Conservation (phyloP, 1,140 invertebrate species). For the Papilio polytes region DNA sequence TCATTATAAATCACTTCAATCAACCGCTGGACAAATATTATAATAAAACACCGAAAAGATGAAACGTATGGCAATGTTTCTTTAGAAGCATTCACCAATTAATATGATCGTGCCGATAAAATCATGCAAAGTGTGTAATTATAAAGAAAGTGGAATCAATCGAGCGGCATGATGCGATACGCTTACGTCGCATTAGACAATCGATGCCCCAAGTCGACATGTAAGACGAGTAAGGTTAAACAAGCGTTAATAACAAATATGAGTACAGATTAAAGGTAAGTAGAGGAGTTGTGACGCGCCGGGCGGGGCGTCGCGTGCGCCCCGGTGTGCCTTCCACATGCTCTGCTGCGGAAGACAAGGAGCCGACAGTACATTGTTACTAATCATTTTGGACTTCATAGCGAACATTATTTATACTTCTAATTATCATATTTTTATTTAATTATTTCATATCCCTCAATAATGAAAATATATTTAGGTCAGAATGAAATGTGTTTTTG, state of each 20-base stretch:
- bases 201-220: conserved; percentile 17
- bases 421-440: neutral
- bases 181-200: conserved; percentile 31
- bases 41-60: too few relatives aligned
- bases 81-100: too few relatives aligned
- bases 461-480: too few relatives aligned
- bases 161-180: neutral
- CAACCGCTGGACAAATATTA: too few relatives aligned
- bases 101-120: neutral
- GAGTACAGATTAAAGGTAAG: conserved; percentile 72
- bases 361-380: conserved; percentile 34
- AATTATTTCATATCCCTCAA: too few relatives aligned
- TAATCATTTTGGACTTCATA: neutral
- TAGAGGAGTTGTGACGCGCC: conserved; percentile 53
- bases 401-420: neutral
- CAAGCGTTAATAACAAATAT: conserved; percentile 71
- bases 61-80: too few relatives aligned
- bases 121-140: conserved; percentile 10
- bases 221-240: conserved; percentile 47
- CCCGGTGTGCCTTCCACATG: conserved; percentile 56
- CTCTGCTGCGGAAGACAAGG: conserved; percentile 52
- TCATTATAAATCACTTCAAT: too few relatives aligned
- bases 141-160: conserved; percentile 12
- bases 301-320: conserved; percentile 63
- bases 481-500: too few relatives aligned